These are phyloP conservation scores for Seriola aureovittata DNA, from an alignment of 2,113 vertebrate species.

Conservation along the genomic window DNA sequence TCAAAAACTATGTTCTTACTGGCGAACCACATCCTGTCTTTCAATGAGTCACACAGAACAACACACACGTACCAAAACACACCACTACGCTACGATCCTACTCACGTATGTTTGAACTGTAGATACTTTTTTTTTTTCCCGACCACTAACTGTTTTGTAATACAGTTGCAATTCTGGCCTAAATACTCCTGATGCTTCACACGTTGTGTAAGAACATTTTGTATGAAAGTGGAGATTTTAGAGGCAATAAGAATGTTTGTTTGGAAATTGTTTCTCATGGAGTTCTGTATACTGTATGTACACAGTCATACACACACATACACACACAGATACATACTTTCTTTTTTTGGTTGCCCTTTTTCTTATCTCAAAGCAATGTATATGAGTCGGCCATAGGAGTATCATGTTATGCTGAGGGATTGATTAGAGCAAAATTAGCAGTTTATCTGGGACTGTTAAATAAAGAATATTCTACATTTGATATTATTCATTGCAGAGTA, in stretches of 20 bases:
- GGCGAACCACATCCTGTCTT: constrained; percentile 75
- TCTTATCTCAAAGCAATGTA: not conserved
- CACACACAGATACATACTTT: not conserved
- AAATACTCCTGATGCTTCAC: not conserved
- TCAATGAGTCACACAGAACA: constrained; percentile 69
- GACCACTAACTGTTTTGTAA: constrained; percentile 20
- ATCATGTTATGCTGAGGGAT: constrained; percentile 7
- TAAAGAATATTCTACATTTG: constrained; percentile 22
- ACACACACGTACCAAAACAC: constrained; percentile 50
- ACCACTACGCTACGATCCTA: constrained; percentile 22
- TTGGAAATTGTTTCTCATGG: not conserved
- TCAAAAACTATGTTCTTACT: constrained; percentile 59
- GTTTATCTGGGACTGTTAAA: constrained; percentile 22
- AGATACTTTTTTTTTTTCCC: constrained; percentile 5
- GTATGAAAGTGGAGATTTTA: not conserved
- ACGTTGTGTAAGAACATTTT: not conserved
- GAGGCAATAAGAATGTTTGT: not conserved
- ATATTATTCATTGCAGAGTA: constrained; percentile 53
- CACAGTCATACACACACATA: too few relatives aligned
- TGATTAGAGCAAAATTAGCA: constrained; percentile 27
- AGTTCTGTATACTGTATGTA: not conserved
- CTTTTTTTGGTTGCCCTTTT: not conserved
- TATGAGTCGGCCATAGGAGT: not conserved
- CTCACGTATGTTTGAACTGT: constrained; percentile 20
- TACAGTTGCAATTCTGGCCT: not conserved